Percentiles rank a stretch among this genome's conserved stretches.
phyloP scores from a whole-genome alignment of 2,797 vertebrate species.

The Pagetopsis macropterus region DNA sequence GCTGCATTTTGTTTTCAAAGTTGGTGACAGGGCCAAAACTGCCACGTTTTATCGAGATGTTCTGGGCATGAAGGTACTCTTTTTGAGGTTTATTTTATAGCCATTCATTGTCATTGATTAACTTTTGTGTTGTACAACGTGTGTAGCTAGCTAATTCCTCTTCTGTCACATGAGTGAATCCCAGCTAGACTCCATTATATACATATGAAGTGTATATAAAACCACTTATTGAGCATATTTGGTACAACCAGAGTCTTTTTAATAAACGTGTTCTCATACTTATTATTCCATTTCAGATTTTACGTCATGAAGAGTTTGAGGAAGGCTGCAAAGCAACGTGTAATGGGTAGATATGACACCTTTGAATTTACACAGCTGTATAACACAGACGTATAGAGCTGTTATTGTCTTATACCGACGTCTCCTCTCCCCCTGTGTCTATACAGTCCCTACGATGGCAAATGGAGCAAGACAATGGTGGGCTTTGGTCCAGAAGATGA shows the following conservation, averaged over 20 bases:
- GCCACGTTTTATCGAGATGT: conserved; percentile 91
- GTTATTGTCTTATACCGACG: conserved; percentile 4
- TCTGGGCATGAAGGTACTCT: conserved; percentile 90
- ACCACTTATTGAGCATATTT: too few relatives aligned
- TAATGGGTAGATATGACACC: conserved; percentile 86
- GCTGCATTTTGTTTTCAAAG: conserved; percentile 96
- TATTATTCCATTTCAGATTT: conserved; percentile 67
- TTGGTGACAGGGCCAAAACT: conserved; percentile 87
- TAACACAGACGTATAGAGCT: not conserved
- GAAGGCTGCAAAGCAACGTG: conserved; percentile 96
- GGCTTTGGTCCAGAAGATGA: conserved; percentile 93
- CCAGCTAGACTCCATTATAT: too few relatives aligned
- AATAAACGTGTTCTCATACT: not conserved
- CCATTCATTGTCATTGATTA: not conserved
- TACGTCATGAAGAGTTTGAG: conserved; percentile 97
- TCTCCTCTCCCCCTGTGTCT: conserved; percentile 2
- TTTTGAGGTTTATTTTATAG: not conserved
- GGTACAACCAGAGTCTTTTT: not conserved
- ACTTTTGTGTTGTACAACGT: conserved; percentile 28
- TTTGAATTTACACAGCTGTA: not conserved
- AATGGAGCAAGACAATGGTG: conserved; percentile 99
- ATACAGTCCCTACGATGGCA: conserved; percentile 94
- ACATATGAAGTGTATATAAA: too few relatives aligned
- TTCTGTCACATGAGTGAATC: not conserved
- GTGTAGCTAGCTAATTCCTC: not conserved